phyloP scores from a whole-genome alignment of 2,113 vertebrate species.

The Menidia beryllina region DNA sequence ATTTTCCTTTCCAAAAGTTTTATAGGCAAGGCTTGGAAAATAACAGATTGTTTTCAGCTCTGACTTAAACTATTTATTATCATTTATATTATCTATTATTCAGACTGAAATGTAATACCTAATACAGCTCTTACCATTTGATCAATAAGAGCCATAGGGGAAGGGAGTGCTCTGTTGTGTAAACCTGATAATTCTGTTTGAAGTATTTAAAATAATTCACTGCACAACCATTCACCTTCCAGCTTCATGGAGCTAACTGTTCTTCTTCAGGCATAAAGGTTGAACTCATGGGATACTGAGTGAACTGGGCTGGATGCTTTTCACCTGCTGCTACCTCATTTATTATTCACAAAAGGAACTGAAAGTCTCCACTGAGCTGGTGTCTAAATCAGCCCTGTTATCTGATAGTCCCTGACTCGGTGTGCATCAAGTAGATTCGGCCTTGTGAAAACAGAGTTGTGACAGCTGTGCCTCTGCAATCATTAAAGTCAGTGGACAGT shows the following conservation, averaged over 20 bases:
- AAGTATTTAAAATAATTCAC: too few species aligned
- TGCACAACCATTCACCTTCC: not conserved
- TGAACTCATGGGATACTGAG: conserved; percentile 41
- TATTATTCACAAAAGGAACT: conserved; percentile 60
- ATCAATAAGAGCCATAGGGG: not conserved
- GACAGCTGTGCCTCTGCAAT: conserved; percentile 5
- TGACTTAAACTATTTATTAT: too few species aligned
- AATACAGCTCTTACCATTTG: not conserved
- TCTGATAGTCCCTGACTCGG: conserved; percentile 12
- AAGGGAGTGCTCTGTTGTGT: too few species aligned
- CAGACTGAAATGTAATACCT: not conserved
- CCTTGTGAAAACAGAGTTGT: conserved; percentile 13
- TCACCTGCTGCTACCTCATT: conserved; percentile 48
- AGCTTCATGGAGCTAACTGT: conserved; percentile 1
- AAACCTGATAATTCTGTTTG: not conserved
- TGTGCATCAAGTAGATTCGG: not conserved
- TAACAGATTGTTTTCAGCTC: too few species aligned
- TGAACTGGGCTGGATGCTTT: conserved; percentile 8
- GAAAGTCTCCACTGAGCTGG: conserved; percentile 34
- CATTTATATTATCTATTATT: not conserved
- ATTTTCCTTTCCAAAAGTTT: not conserved
- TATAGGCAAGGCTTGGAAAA: not conserved
- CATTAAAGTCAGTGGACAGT: not conserved
- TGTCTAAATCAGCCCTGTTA: conserved; percentile 20
- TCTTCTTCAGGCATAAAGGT: conserved; percentile 1